Percentiles rank a stretch among this genome's conserved stretches.
Conservation (phyloP, 2,113 vertebrate species). For the Pygoscelis antarcticus region DNA sequence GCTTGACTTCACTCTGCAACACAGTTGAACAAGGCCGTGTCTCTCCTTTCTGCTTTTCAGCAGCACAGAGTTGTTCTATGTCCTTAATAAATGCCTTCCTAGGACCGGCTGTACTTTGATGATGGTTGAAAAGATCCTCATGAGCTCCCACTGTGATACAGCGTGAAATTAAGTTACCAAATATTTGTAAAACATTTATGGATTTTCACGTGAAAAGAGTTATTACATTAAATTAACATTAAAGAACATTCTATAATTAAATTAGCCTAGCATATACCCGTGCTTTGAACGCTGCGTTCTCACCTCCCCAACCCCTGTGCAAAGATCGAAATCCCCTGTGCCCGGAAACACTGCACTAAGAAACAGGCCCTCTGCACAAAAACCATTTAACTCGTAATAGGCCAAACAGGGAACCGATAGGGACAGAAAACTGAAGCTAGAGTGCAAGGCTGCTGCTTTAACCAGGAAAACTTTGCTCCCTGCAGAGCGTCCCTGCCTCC, state of each 20-base stretch:
- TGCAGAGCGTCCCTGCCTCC: background rate
- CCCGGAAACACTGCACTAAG: background rate
- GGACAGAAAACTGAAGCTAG: too few species aligned
- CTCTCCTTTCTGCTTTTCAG: background rate
- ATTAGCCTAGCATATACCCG: background rate
- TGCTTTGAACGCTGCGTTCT: background rate
- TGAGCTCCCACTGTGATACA: background rate
- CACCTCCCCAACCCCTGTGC: background rate
- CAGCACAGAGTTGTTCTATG: background rate
- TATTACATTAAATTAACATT: background rate
- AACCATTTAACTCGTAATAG: accelerated
- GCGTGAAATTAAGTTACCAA: background rate
- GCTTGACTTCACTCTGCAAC: background rate
- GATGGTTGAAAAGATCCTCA: background rate
- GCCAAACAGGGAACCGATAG: background rate
- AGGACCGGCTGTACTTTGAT: background rate
- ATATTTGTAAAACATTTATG: background rate
- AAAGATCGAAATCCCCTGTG: background rate
- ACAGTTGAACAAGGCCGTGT: background rate
- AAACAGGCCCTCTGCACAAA: background rate
- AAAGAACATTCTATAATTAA: background rate
- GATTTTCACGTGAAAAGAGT: background rate
- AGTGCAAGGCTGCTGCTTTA: background rate
- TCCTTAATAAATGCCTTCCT: background rate
- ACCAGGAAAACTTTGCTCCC: background rate